Percentiles rank a stretch among this genome's conserved stretches.
Conservation (phyloP, 1,140 invertebrate genomes). For the Eubasilissa regina region DNA sequence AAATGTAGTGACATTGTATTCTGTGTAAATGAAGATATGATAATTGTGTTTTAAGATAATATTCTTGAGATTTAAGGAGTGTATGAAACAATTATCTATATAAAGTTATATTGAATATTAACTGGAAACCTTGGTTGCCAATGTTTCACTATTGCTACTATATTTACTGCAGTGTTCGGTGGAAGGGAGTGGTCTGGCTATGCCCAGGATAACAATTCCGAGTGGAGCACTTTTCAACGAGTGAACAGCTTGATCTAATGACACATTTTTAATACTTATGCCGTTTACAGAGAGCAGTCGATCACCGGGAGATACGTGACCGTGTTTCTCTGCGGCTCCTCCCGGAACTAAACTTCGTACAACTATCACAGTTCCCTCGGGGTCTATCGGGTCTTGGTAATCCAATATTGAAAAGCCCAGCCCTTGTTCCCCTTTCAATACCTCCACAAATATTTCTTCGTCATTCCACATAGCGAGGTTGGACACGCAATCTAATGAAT, state of each 20-base stretch:
- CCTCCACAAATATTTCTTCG: slow-evolving; percentile 88
- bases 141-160: slow-evolving; percentile 61
- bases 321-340: slow-evolving; percentile 90
- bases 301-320: slow-evolving; percentile 93
- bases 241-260: slow-evolving; percentile 91
- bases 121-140: slow-evolving; percentile 54
- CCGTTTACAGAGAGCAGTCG: slow-evolving; percentile 92
- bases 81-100: neutral
- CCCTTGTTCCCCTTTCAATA: slow-evolving; percentile 91
- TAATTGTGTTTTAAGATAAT: slow-evolving; percentile 26
- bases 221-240: slow-evolving; percentile 88
- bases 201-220: slow-evolving; percentile 86
- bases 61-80: neutral
- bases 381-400: slow-evolving; percentile 93
- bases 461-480: slow-evolving; percentile 94
- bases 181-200: slow-evolving; percentile 67
- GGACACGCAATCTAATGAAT: slow-evolving; percentile 93
- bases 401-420: slow-evolving; percentile 96
- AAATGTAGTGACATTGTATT: slow-evolving; percentile 35
- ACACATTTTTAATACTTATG: slow-evolving; percentile 88
- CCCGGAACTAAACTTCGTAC: slow-evolving; percentile 94
- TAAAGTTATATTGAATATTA: slow-evolving; percentile 52
- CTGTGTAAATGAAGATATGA: slow-evolving; percentile 38
- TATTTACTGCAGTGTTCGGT: slow-evolving; percentile 65
- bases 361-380: slow-evolving; percentile 93